Evolutionary conservation across 64 coral and sea anemone species (phyloP), one percentile per base, ranked within the genome.

Genomic region (Anthopleura sola): DNA sequence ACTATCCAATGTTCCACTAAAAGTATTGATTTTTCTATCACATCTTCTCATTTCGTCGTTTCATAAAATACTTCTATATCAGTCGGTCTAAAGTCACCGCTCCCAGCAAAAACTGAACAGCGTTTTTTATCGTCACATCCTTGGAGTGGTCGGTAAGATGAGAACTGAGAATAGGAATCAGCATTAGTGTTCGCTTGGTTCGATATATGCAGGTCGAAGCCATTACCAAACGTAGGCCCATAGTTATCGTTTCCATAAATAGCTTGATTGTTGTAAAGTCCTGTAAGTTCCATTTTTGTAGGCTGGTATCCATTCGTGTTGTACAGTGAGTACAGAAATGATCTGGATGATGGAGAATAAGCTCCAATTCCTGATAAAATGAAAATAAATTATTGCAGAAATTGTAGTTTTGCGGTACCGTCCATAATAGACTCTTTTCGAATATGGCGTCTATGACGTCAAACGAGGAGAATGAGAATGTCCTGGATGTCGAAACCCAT

Each of bases 281-380:
- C 12, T 3, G 29, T 1, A 9, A 71, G 29, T n/a, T 26, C n/a
- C 66, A 71, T 32, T 71, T 71, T 71, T 5, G 28, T 15, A 14
- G 66, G 66, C n/a, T 17, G n/a, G 14, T 32, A 71, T 71, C 66
- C 66, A 71, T 71, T 71, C 13, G 66, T 71, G 28, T 34, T 71
- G 66, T 71, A 71, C 66, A 71, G 66, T 14, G 66, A 32, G 66
- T 32, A 71, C 13, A 71, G 66, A 32, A 71, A 71, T 71, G 66
- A 31, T 32, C 1, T 29, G 29, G 66, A 34, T 33, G 66, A 31
- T 3, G n/a, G 6, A 71, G 29, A 31, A 71, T 15, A 71, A 3
- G 26, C 9, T 32, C 12, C 66, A 11, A 0, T 4, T 31, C 66
- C 66, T 71, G 10, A 16, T 71, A 71, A 71, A 71, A 32, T 1